Evolutionary conservation across 2,797 vertebrate species (phyloP), one percentile per base, ranked within the genome.

Genomic region (Arctocebus calabarensis): DNA sequence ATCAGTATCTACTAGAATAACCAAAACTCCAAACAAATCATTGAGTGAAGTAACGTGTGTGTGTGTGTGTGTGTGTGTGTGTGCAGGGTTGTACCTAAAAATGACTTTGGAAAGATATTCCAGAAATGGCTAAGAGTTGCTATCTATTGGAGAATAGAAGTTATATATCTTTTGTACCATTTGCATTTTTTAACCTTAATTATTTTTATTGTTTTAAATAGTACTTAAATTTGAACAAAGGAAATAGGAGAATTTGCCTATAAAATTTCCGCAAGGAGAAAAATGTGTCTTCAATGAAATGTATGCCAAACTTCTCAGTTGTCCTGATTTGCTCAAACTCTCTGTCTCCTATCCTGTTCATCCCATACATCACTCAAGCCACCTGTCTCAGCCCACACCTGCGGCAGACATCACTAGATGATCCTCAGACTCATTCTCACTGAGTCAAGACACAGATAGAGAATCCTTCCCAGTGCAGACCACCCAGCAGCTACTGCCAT

Each of bases 121-220:
- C 10, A 77, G 79, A 84, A 85, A 85, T 8, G 7, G 5, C 40
- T 93, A 64, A 84, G 45, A 59, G 19, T 10, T 2, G 7, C 70
- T 77, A 27, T 77, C 40, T 64, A 0, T 71, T 22, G 43, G 27
- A 94, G 1, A 87, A 3, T 7, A 87, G 17, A 25, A 29, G 1
- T 25, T 86, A 22, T 86, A 32, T 48, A 66, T 14, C 5, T 83
- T 91, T 40, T 25, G 1, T 25, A 29, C 1, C 32, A 7, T 77
- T 85, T 83, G 4, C 25, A 16, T 40, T 55, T 55, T 61, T 34
- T 17, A 37, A 57, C 23, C 7, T 22, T 62, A 52, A 61, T 84
- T 25, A 88, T 88, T 89, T 85, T 78, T 48, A 64, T 22, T 22
- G 81, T 94, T 88, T 88, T 75, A 16, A 37, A 88, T 55, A 14